Evolutionary conservation across 2,113 vertebrate species (phyloP).

Genomic region (Tonatia bakeri): DNA sequence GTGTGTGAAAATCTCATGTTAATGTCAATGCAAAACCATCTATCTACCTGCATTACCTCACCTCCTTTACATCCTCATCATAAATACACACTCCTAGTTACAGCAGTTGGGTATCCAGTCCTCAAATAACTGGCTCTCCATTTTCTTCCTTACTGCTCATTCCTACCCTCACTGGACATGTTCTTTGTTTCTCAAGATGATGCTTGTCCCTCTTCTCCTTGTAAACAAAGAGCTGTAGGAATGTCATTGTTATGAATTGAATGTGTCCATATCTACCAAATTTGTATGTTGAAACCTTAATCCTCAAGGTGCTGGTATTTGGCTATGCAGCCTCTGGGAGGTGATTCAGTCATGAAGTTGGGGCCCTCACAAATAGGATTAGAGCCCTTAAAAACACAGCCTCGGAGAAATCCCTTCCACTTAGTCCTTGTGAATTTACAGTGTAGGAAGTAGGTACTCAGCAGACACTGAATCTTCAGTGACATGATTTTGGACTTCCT

Average conservation of each 20-base stretch:
- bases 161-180: background rate
- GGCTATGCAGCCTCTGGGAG: background rate
- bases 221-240: background rate
- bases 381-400: too few relatives aligned
- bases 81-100: background rate
- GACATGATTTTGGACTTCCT: background rate
- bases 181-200: background rate
- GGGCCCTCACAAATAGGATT: background rate
- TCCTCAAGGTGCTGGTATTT: background rate
- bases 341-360: background rate
- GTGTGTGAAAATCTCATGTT: background rate
- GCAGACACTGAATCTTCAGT: background rate
- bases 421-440: background rate
- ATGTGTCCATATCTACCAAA: background rate
- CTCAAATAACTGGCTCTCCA: background rate
- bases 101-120: background rate
- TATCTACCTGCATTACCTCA: too few relatives aligned
- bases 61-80: background rate
- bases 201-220: background rate
- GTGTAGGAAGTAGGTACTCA: background rate
- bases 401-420: background rate
- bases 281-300: background rate
- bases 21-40: background rate
- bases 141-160: background rate
- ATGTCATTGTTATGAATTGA: background rate